phyloP scores from a whole-genome alignment of 2,113 vertebrate genomes.

The Galemys pyrenaicus region DNA sequence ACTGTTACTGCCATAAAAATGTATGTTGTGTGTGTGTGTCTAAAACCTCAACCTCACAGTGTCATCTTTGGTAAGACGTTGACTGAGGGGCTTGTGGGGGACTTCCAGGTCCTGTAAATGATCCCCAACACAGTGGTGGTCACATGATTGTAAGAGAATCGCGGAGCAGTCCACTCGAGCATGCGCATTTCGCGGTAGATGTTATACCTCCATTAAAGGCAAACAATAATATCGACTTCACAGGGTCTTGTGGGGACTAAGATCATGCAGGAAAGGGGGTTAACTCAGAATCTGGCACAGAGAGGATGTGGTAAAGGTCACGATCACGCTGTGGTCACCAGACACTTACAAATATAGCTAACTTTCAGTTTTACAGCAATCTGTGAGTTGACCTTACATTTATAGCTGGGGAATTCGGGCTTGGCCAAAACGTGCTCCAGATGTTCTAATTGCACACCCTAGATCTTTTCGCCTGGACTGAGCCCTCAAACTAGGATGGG shows the following conservation, averaged over 20 bases:
- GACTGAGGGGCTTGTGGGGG: neutral
- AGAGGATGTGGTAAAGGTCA: neutral
- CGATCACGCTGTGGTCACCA: accelerated
- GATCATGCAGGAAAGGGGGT: neutral
- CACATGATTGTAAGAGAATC: neutral
- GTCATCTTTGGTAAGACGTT: neutral
- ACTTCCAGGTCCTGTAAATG: neutral
- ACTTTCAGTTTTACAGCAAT: accelerated
- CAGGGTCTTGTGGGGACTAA: neutral
- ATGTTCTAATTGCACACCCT: neutral
- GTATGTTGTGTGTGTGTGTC: no score
- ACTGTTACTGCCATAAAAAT: neutral
- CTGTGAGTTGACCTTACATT: neutral
- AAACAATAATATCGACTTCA: neutral
- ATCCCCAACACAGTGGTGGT: neutral
- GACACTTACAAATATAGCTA: neutral
- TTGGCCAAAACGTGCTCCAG: neutral
- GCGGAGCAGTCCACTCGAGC: accelerated
- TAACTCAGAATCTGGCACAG: neutral
- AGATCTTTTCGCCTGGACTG: neutral
- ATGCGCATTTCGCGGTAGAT: neutral
- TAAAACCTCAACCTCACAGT: no score
- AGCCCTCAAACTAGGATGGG: neutral
- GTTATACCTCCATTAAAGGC: neutral
- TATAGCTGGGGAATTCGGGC: neutral